Evolutionary conservation across 2,888 invertebrate genomes (phyloP).

Genomic region (Heliconius erato): DNA sequence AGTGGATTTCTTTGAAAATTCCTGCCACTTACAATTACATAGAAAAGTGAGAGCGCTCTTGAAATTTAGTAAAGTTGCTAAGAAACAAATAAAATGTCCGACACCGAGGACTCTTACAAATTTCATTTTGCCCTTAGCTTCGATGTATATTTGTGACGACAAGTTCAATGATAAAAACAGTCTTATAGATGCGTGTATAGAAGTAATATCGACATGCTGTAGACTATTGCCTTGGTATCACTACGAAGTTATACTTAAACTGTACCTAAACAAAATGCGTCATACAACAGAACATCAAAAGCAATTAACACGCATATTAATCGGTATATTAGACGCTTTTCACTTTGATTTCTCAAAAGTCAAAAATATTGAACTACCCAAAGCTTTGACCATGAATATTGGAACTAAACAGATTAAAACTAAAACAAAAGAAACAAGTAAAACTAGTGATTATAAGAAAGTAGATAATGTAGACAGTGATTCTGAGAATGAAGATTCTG

Average conservation of each 20-base stretch:
- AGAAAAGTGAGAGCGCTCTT: slow-evolving; percentile 93
- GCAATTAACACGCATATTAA: slow-evolving; percentile 91
- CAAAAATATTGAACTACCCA: slow-evolving; percentile 72
- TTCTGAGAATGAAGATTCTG: slow-evolving; percentile 46
- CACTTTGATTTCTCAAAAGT: slow-evolving; percentile 94
- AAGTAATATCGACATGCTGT: slow-evolving; percentile 91
- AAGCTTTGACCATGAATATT: slow-evolving; percentile 67
- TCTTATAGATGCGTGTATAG: slow-evolving; percentile 93
- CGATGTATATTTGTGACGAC: slow-evolving; percentile 92
- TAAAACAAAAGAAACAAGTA: slow-evolving; percentile 41
- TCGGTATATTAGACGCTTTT: slow-evolving; percentile 94
- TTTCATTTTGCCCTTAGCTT: slow-evolving; percentile 93
- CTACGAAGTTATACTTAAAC: slow-evolving; percentile 93
- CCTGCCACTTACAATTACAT: slow-evolving; percentile 94
- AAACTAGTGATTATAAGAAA: slow-evolving; percentile 55
- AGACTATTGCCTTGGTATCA: slow-evolving; percentile 94
- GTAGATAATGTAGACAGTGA: slow-evolving; percentile 37
- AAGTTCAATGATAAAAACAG: slow-evolving; percentile 91
- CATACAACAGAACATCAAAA: slow-evolving; percentile 91
- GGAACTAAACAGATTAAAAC: slow-evolving; percentile 52
- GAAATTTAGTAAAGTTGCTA: slow-evolving; percentile 89
- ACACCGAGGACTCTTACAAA: slow-evolving; percentile 91
- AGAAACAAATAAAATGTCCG: slow-evolving; percentile 86
- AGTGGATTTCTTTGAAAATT: slow-evolving; percentile 97
- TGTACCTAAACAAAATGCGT: slow-evolving; percentile 92